phyloP scores from a whole-genome alignment of 1,140 invertebrate species.

The Zeugodacus cucurbitae region DNA sequence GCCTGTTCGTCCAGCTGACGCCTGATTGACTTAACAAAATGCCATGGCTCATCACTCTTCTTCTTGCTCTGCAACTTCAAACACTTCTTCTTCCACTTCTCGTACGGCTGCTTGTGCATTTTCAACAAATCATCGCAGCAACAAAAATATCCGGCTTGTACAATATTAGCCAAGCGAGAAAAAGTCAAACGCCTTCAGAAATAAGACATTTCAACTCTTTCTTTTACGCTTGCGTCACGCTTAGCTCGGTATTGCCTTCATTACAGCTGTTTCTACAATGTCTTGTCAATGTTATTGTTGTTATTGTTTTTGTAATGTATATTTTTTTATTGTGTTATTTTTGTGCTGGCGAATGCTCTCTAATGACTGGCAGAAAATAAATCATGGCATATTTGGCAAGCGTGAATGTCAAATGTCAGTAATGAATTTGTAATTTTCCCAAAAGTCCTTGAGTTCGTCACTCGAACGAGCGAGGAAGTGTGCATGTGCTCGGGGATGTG shows the following conservation, averaged over 20 bases:
- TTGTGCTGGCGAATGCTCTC: neutral
- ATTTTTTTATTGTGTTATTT: neutral
- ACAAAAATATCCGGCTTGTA: neutral
- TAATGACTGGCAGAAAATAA: conserved; percentile 24
- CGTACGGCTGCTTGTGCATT: neutral
- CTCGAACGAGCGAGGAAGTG: neutral
- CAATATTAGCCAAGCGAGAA: neutral
- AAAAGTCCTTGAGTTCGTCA: neutral
- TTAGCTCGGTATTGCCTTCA: neutral
- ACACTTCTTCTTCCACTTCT: no score
- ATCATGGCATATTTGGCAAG: conserved; percentile 29
- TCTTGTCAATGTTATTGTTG: neutral
- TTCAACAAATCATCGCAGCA: neutral
- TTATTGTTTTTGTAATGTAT: neutral
- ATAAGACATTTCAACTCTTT: conserved; percentile 3
- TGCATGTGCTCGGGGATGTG: neutral
- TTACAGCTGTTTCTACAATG: neutral
- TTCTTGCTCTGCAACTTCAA: neutral
- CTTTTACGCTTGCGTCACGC: neutral
- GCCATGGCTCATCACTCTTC: neutral
- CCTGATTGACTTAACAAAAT: conserved; percentile 9
- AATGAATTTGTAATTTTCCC: conserved; percentile 17
- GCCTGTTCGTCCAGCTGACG: conserved; percentile 15
- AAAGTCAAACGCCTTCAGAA: neutral
- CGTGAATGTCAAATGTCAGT: conserved; percentile 32